Percentiles rank a stretch among this genome's conserved stretches.
Conservation (phyloP, 2,797 vertebrate genomes). For the Anniella stebbinsi region DNA sequence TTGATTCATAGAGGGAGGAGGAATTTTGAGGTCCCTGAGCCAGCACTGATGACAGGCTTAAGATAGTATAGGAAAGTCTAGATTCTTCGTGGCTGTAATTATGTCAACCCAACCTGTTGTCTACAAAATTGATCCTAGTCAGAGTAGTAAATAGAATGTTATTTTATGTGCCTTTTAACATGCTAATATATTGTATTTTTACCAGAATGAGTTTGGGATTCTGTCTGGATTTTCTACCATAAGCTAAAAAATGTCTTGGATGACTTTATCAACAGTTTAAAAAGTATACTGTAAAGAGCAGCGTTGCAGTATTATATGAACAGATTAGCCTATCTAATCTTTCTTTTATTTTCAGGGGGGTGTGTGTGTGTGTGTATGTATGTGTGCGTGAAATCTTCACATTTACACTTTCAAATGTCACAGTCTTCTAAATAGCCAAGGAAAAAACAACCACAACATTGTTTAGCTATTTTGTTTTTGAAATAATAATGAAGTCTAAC, state of each 20-base stretch:
- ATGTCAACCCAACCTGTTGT: no score
- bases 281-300: constrained; percentile 24
- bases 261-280: constrained; percentile 2
- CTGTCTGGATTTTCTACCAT: background rate
- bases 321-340: constrained; percentile 46
- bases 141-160: background rate
- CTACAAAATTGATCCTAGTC: background rate
- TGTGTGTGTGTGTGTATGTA: no score
- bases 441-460: constrained; percentile 49
- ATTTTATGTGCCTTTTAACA: background rate
- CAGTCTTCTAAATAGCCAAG: constrained; percentile 36
- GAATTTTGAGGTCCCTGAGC: no score
- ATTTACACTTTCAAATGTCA: constrained; percentile 64
- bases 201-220: background rate
- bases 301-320: constrained; percentile 36
- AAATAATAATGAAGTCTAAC: constrained; percentile 57
- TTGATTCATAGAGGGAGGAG: no score
- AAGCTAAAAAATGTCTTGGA: background rate
- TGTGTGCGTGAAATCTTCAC: constrained; percentile 53
- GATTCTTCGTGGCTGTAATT: background rate
- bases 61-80: background rate
- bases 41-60: background rate
- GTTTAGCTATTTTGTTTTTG: constrained; percentile 63
- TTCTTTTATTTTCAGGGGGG: constrained; percentile 48
- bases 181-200: no score